Evolutionary conservation across 2,888 invertebrate genomes (phyloP), one percentile per base, ranked within the genome.

Genomic region (Cantharis rustica): DNA sequence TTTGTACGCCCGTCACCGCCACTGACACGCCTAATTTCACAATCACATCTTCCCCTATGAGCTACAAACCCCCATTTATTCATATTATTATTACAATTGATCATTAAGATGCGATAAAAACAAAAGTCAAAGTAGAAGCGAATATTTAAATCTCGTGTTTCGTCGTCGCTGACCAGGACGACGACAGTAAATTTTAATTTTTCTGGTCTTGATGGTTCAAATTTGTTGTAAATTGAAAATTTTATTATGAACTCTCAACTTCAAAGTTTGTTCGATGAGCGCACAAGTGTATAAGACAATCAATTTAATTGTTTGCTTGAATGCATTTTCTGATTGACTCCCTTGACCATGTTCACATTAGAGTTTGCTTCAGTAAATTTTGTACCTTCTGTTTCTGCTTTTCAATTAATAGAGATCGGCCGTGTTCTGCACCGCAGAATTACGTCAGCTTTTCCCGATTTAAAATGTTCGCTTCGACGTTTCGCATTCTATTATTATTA

Each of bases 21-120:
- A 88, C 87, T 86, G 86, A 86, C 86, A 88, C 88, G 88, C 88
- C 88, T 88, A 88, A 88, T 88, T 88, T 88, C 86, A 86, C 87
- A 84, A 86, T 86, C 84, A 82, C 83, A 79, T 79, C 80, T 80
- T 79, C 83, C 82, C 80, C 80, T 77, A 81, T 61, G 73, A 73
- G 68, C 63, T 63, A 63, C 75, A 73, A 47, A 63, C 68, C 78
- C 75, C 75, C 63, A 62, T 75, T 75, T 68, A 73, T 73, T 76
- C 75, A 72, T 62, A 71, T 73, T 75, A 72, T 77, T 77, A 77
- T 77, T 75, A 72, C 72, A 61, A 75, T 63, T 47, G 72, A 77
- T 75, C 70, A 20, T 61, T 71, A 77, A 75, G 77, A 47, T 47
- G 47, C 47, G 47, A 47, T 47, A 47, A 47, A 47, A 47, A 47